Evolutionary conservation across 1,140 invertebrate genomes (phyloP), one percentile per base, ranked within the genome.

Genomic region (Euglossa dilemma): DNA sequence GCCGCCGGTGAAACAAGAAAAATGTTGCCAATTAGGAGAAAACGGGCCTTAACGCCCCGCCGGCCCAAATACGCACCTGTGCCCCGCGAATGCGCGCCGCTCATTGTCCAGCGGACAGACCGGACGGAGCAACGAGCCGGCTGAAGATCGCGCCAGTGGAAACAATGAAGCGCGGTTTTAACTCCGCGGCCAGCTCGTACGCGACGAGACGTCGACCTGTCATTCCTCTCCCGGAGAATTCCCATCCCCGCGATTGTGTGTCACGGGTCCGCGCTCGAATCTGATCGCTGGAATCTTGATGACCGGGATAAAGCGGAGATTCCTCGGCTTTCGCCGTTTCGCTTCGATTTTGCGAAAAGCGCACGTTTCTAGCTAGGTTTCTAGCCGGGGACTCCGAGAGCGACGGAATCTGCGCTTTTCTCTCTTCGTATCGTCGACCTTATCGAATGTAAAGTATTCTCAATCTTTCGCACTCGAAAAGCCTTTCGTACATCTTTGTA

Each of bases 21-120:
- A 80, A 84, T 84, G 82, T 79, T 79, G 76, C 82, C 82, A 84
- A 84, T 84, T 84, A 84, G 74, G 67, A 64, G 82, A 63, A 78
- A 78, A 78, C 82, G 69, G 76, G 16, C 82, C 76, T 84, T 84
- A 72, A 79, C 82, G 75, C 76, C 82, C 76, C 66, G 66, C 36
- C 45, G 67, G 20, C 2, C 76, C 82, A 77, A 79, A 79, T 72
- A 72, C 82, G 82, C 82, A 84, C 82, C 82, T 84, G 82, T 84
- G 82, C 50, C 54, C 74, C 59, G 23, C 61, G 72, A 75, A 57
- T 80, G 56, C 78, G 47, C 79, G 50, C 47, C 71, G 54, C 80
- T 77, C 80, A 78, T 83, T 83, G 80, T 83, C 66, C 64, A 8
- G 28, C 52, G 67, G 70, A 77, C 80, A 78, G 66, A 16, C 70